Percentiles rank a stretch among this genome's conserved stretches.
phyloP scores from a whole-genome alignment of 2,113 vertebrate species.

The Saccopteryx bilineata region DNA sequence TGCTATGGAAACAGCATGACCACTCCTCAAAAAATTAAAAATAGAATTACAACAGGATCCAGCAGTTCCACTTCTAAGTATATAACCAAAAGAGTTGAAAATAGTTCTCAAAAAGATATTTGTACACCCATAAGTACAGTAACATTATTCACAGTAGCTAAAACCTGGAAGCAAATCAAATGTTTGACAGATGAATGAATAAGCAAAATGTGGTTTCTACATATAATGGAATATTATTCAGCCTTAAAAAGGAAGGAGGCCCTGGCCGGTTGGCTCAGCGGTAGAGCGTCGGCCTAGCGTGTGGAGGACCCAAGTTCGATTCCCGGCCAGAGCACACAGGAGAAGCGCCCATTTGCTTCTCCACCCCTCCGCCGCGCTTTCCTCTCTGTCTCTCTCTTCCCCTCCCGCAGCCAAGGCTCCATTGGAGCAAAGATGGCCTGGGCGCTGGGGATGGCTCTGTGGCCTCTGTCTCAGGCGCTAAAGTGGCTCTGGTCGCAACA shows the following conservation, averaged over 20 bases:
- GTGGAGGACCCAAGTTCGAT: too few relatives aligned
- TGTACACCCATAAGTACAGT: background rate
- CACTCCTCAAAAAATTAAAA: background rate
- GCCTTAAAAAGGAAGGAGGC: slow-evolving; percentile 10
- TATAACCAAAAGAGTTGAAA: background rate
- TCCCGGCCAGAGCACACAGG: too few relatives aligned
- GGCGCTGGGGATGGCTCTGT: too few relatives aligned
- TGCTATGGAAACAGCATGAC: background rate
- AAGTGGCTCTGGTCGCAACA: too few relatives aligned
- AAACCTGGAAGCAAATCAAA: background rate
- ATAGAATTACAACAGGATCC: background rate
- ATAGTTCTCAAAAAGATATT: background rate
- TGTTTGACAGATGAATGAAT: background rate
- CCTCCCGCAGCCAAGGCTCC: too few relatives aligned
- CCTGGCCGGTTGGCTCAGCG: too few relatives aligned
- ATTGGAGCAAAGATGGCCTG: too few relatives aligned
- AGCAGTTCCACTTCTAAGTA: background rate
- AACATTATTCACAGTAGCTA: background rate
- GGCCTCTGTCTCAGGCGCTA: too few relatives aligned
- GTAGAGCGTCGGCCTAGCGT: too few relatives aligned
- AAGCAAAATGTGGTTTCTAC: background rate
- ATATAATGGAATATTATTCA: background rate
- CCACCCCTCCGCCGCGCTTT: too few relatives aligned
- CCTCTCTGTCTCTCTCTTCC: too few relatives aligned
- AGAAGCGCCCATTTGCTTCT: too few relatives aligned